These are phyloP conservation scores for Zoanthus gigantus DNA, from an alignment of 92 coral and sea anemone species.

Conservation along the genomic window DNA sequence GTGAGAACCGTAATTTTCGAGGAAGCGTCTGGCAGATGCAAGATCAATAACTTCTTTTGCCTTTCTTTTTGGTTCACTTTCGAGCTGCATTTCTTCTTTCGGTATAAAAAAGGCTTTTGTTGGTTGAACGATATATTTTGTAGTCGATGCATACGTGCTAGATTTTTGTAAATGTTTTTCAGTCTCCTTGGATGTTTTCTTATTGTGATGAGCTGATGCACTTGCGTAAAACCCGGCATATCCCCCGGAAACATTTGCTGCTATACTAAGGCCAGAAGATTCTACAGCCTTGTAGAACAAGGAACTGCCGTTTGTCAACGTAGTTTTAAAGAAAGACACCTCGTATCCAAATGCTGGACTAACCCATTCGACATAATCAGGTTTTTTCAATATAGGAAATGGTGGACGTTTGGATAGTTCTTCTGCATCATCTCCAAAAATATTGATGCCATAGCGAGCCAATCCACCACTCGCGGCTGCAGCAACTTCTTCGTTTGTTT, in stretches of 20 bases:
- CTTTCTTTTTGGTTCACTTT: conserved; percentile 1
- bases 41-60: not conserved
- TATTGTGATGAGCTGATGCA: conserved; percentile 14
- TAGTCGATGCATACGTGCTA: conserved; percentile 25
- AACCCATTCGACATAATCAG: conserved; percentile 37
- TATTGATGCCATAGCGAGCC: not conserved
- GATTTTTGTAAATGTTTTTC: not conserved
- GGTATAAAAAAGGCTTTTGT: conserved; percentile 26
- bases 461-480: conserved; percentile 35
- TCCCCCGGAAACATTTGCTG: conserved; percentile 20
- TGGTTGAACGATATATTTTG: conserved; percentile 25
- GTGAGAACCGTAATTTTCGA: conserved; percentile 19
- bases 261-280: conserved; percentile 41
- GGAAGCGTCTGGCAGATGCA: conserved; percentile 12
- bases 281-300: conserved; percentile 25
- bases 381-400: conserved; percentile 23
- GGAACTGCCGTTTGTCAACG: not conserved
- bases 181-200: conserved; percentile 4
- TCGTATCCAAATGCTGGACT: conserved; percentile 15
- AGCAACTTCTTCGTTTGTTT: conserved; percentile 30
- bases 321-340: conserved; percentile 10
- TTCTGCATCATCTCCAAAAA: conserved; percentile 1
- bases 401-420: conserved; percentile 32
- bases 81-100: conserved; percentile 27
- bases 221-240: not conserved